Evolutionary conservation across 2,888 invertebrate genomes (phyloP), one percentile per base, ranked within the genome.

Genomic region (Drosophila nigricruria): DNA sequence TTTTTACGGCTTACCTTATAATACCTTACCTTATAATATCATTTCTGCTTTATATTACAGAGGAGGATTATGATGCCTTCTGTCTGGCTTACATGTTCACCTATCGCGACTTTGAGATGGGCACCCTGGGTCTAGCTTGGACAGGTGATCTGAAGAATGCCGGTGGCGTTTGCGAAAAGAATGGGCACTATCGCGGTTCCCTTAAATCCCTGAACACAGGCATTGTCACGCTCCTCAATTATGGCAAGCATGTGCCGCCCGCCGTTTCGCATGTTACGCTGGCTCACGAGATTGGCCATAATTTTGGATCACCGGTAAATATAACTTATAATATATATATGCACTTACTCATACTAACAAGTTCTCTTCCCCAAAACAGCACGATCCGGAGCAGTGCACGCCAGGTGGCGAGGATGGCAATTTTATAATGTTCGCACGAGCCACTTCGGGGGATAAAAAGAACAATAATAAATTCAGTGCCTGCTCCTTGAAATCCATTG

Each of bases 1-100:
- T 6, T 23, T 38, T 2, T 14, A 1, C n/a, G n/a, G 18, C 27
- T 38, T 27, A 2, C n/a, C 8, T 16, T 18, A 30, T 10, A 30
- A 42, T 30, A 42, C 10, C 3, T 2, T n/a, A 2, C n/a, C 8
- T 16, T 18, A 30, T 10, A 30, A 42, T 30, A 42, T 16, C 3
- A n/a, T n/a, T n/a, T 2, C 16, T 10, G 2, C 2, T 18, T 62
- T 18, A 1, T 16, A 8, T 16, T 14, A 36, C 95, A 96, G 98
- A 98, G 95, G 97, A 98, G 92, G 98, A 99, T 93, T 99, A 99
- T 93, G 98, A 99, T 92, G 97, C 98, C 23, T 99, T 99, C 93
- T 99, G 99, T 92, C 94, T 99, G 91, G 99, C 99, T 61, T 99
- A 99, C 93, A 98, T 99, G 96, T 98, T 99, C 93, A 99, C 99